Evolutionary conservation across 2,888 invertebrate genomes (phyloP).

Genomic region (Rotaria sp.): DNA sequence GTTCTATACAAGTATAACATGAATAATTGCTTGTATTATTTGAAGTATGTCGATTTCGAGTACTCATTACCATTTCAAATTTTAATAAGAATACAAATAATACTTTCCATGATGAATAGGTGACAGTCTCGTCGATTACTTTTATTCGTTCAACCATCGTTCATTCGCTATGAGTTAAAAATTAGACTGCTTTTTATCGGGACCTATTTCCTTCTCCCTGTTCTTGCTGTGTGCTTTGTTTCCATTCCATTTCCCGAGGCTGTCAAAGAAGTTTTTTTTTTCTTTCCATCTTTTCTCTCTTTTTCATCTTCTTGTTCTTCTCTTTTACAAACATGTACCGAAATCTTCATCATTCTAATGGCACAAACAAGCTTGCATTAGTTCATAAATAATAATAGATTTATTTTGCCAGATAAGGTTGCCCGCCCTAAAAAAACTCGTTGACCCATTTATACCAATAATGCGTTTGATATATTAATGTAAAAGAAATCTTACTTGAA

Average conservation of each 20-base stretch:
- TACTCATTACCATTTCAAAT: neutral
- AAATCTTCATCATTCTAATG: neutral
- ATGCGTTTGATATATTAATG: neutral
- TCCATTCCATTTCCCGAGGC: neutral
- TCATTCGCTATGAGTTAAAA: neutral
- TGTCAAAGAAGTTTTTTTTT: neutral
- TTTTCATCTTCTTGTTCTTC: neutral
- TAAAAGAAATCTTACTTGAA: neutral
- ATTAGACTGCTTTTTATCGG: neutral
- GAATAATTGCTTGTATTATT: neutral
- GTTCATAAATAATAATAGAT: slow-evolving; percentile 1
- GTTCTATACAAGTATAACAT: slow-evolving; percentile 20
- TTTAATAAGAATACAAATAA: neutral
- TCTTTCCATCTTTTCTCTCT: neutral
- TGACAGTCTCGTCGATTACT: neutral
- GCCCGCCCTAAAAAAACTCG: neutral
- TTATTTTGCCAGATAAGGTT: neutral
- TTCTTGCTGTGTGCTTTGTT: neutral
- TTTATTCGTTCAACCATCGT: neutral
- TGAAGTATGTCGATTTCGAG: neutral
- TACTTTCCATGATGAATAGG: neutral
- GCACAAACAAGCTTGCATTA: neutral
- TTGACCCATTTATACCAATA: neutral
- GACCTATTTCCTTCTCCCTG: neutral
- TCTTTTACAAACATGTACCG: neutral